phyloP scores from a whole-genome alignment of 2,113 vertebrate species.

The Circaetus gallicus region DNA sequence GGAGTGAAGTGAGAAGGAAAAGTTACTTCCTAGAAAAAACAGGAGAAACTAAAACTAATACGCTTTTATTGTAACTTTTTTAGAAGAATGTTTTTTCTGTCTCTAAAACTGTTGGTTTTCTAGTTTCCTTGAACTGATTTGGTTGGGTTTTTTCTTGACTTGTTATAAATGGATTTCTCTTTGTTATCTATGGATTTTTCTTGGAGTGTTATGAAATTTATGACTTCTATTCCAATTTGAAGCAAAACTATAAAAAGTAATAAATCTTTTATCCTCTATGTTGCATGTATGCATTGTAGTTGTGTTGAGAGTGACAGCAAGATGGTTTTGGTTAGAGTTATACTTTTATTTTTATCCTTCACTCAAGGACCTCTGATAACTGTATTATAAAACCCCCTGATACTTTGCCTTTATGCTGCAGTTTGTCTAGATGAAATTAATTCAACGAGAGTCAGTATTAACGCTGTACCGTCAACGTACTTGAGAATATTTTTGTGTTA shows the following conservation, averaged over 20 bases:
- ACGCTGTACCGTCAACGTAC: not conserved
- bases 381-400: not conserved
- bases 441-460: not conserved
- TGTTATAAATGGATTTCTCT: not conserved
- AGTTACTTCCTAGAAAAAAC: not conserved
- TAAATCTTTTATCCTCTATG: not conserved
- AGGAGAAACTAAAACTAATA: not conserved
- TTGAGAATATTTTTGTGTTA: not conserved
- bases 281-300: not conserved
- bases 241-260: not conserved
- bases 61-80: not conserved
- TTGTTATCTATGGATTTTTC: not conserved
- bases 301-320: not conserved
- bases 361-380: not conserved
- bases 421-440: not conserved
- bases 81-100: not conserved
- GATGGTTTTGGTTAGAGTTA: not conserved
- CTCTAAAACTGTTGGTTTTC: not conserved
- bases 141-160: not conserved
- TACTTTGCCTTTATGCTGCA: not conserved
- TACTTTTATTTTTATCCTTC: not conserved
- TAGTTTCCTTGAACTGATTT: not conserved
- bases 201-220: fast-evolving
- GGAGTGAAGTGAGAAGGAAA: not conserved
- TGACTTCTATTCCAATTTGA: not conserved